Base-by-base conservation (phyloP, 2,888 invertebrate species). In the Eucera pruinosa region DNA sequence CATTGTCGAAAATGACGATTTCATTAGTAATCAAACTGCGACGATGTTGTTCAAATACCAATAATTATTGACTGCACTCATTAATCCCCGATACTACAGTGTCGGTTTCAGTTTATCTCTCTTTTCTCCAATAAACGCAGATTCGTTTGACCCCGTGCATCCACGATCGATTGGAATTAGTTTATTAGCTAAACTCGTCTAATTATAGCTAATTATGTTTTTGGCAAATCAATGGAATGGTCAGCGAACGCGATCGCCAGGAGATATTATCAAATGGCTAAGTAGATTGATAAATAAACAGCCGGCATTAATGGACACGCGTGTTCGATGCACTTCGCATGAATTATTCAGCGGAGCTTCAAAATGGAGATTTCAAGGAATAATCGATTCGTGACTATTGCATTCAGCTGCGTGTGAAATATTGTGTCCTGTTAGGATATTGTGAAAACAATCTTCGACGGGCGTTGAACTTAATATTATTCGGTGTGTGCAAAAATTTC, bases 21-120 rank as follows among this genome's bases (percentile, higher is more conserved):
- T 89, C 85, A 89, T 90, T 88, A 89, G 87, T 86, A 89, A 90
- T 90, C 88, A 89, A 89, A 83, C 86, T 73, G 65, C 80, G 73
- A 71, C 78, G 80, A 74, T 80, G 86, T 86, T 89, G 87, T 82
- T 81, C 87, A 87, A 88, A 85, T 85, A 81, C 86, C 85, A 89
- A 90, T 88, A 89, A 88, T 87, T 89, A 87, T 81, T 80, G 76
- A 64, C 65, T 57, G 20, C 54, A 64, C 61, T 48, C 69, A 47
- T 36, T 64, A 55, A 20, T 2, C 15, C 41, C 39, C 18, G 20
- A 18, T 18, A n/a, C n/a, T n/a, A n/a, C n/a, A n/a, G n/a, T n/a
- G n/a, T n/a, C n/a, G n/a, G n/a, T n/a, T n/a, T n/a, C n/a, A n/a
- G n/a, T n/a, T n/a, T n/a, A n/a, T n/a, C n/a, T n/a, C n/a, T n/a